phyloP scores from a whole-genome alignment of 1,140 invertebrate species.

The Diuraphis noxia region DNA sequence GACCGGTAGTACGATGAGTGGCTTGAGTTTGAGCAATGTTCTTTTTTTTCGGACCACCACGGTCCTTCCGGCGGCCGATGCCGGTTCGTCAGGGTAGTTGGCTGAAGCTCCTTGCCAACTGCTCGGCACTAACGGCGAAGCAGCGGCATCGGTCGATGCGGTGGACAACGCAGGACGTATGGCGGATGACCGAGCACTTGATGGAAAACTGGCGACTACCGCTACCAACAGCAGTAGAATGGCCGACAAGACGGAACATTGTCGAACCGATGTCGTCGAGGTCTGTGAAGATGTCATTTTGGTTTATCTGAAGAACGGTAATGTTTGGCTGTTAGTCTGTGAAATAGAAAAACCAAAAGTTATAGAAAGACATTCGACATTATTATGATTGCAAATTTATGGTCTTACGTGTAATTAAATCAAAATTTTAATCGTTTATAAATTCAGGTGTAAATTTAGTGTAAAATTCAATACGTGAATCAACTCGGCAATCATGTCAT shows the following conservation, averaged over 20 bases:
- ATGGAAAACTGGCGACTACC: background rate
- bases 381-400: background rate
- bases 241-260: background rate
- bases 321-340: background rate
- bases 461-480: background rate
- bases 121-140: background rate
- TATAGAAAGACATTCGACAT: background rate
- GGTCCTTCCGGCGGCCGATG: background rate
- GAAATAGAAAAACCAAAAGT: background rate
- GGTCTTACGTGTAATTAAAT: too few relatives aligned
- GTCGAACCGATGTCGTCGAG: background rate
- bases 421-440: too few relatives aligned
- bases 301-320: background rate
- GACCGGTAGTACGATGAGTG: constrained; percentile 12
- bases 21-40: constrained; percentile 30
- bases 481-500: background rate
- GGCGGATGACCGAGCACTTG: background rate
- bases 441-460: too few relatives aligned
- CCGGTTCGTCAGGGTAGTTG: too few relatives aligned
- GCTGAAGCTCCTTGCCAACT: background rate
- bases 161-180: background rate
- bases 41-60: background rate
- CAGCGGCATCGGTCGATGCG: background rate
- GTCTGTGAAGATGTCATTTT: background rate
- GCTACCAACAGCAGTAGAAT: background rate